Conservation (phyloP, 2,888 invertebrate genomes). For the Synergus gifuensis region DNA sequence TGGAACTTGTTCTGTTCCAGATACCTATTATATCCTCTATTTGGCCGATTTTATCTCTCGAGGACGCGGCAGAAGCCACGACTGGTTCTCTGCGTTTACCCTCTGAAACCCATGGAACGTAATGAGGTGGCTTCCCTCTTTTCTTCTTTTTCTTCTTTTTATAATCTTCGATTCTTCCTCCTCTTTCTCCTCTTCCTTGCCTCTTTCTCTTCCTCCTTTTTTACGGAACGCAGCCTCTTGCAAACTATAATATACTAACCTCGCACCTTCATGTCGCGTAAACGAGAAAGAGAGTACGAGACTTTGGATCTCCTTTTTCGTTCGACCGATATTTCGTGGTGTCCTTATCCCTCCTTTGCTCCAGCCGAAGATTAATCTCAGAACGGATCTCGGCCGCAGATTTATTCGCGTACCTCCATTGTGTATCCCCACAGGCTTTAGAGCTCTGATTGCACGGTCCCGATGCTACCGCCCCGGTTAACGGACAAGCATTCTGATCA, state of each 20-base stretch:
- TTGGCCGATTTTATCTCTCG: constrained; percentile 40
- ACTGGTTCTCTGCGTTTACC: constrained; percentile 22
- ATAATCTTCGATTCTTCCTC: not conserved
- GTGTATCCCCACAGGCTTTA: constrained; percentile 19
- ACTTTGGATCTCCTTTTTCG: not conserved
- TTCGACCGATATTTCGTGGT: constrained; percentile 31
- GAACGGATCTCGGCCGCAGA: constrained; percentile 19
- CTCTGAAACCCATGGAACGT: constrained; percentile 21
- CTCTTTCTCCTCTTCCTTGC: not conserved
- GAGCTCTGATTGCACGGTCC: not conserved
- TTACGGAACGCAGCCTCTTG: not conserved
- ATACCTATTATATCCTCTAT: constrained; percentile 34
- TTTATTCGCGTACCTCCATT: constrained; percentile 31
- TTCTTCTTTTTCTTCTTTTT: constrained; percentile 5
- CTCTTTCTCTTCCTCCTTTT: not conserved
- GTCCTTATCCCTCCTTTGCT: constrained; percentile 5
- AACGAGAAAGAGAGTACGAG: constrained; percentile 25
- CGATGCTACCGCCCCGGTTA: constrained; percentile 29
- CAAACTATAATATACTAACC: constrained; percentile 21
- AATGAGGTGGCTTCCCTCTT: constrained; percentile 28
- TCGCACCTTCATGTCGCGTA: constrained; percentile 28
- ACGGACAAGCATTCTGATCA: not conserved
- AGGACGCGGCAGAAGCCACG: constrained; percentile 30
- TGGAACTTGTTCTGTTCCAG: constrained; percentile 6
- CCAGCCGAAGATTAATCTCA: constrained; percentile 20